These are phyloP conservation scores for Euclidia mi DNA, from an alignment of 2,888 invertebrate genomes.

Conservation along the genomic window DNA sequence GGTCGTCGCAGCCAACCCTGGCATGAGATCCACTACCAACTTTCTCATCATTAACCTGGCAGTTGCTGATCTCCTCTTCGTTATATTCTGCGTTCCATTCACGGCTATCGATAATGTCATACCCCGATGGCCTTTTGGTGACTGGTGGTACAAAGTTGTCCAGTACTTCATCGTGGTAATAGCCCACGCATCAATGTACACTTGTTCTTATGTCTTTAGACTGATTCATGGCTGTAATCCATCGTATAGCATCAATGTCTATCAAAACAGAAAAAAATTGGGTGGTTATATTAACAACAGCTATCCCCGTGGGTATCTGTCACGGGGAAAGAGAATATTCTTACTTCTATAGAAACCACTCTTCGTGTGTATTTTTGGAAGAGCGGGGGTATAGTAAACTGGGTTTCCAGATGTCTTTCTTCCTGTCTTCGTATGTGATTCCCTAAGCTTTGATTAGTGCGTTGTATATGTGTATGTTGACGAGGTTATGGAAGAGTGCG, in stretches of 20 bases:
- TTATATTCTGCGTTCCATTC: conserved; percentile 98
- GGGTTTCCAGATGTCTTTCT: conserved; percentile 94
- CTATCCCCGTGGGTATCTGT: conserved; percentile 94
- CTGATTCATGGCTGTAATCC: conserved; percentile 97
- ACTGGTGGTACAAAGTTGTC: conserved; percentile 96
- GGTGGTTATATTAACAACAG: conserved; percentile 94
- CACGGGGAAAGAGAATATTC: conserved; percentile 93
- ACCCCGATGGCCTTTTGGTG: conserved; percentile 97
- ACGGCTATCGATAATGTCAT: conserved; percentile 97
- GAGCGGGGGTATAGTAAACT: conserved; percentile 91
- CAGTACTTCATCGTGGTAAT: conserved; percentile 98
- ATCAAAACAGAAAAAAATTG: conserved; percentile 96
- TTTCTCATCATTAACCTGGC: conserved; percentile 97
- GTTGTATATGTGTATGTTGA: conserved; percentile 97
- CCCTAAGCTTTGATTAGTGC: conserved; percentile 96
- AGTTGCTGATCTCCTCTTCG: conserved; percentile 97
- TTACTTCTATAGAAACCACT: conserved; percentile 91
- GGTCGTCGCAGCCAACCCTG: conserved; percentile 96
- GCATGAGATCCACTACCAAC: conserved; percentile 98
- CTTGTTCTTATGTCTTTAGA: conserved; percentile 98
- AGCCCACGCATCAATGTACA: conserved; percentile 98
- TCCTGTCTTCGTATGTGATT: conserved; percentile 96
- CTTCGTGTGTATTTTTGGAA: conserved; percentile 92
- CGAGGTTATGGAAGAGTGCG: conserved; percentile 95
- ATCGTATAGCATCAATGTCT: conserved; percentile 97